Evolutionary conservation across 1,140 invertebrate genomes (phyloP).

Genomic region (Sycobia sp.): DNA sequence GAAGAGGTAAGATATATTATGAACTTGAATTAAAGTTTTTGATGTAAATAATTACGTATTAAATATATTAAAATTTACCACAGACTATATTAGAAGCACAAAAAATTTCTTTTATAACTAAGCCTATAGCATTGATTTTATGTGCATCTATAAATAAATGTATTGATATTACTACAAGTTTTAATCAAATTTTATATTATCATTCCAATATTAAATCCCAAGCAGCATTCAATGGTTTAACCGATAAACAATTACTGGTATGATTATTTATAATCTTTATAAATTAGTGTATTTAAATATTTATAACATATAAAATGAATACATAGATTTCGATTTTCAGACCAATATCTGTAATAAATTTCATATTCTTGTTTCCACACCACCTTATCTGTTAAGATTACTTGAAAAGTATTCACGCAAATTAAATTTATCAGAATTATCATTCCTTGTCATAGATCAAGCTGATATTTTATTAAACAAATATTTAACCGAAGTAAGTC

Average conservation of each 20-base stretch:
- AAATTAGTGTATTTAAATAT: background rate
- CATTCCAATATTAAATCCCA: conserved; percentile 42
- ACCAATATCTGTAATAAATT: conserved; percentile 53
- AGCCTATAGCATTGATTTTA: conserved; percentile 47
- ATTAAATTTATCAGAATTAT: conserved; percentile 48
- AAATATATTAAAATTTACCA: background rate
- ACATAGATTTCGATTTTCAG: conserved; percentile 39
- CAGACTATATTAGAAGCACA: conserved; percentile 21
- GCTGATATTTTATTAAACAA: conserved; percentile 54
- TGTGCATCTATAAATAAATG: conserved; percentile 50
- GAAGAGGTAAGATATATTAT: conserved; percentile 38
- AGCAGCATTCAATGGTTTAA: conserved; percentile 48
- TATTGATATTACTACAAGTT: conserved; percentile 40
- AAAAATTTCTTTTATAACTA: conserved; percentile 24
- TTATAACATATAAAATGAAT: background rate
- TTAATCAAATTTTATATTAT: conserved; percentile 36
- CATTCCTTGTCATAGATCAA: conserved; percentile 51
- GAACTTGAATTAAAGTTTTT: conserved; percentile 5
- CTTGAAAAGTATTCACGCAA: conserved; percentile 40
- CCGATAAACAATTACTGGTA: conserved; percentile 46
- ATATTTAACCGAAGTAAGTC: conserved; percentile 46
- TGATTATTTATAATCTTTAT: background rate
- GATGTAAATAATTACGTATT: background rate
- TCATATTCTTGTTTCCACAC: conserved; percentile 56
- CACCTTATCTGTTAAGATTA: conserved; percentile 48